These are phyloP conservation scores for Smutsia gigantea DNA, from an alignment of 2,797 vertebrate species.

Conservation along the genomic window DNA sequence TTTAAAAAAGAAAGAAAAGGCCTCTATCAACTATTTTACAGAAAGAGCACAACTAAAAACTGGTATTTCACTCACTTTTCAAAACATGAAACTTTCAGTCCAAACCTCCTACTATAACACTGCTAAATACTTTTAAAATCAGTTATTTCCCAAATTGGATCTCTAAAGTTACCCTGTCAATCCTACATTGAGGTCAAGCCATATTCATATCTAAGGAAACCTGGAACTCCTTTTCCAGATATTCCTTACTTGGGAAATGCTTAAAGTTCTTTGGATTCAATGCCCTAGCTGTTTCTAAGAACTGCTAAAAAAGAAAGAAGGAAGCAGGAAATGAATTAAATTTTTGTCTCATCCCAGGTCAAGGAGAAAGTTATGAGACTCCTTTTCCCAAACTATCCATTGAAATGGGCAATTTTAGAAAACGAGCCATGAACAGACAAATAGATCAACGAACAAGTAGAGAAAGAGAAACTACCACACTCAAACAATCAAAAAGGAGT, in stretches of 20 bases:
- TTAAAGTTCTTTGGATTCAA: conserved; percentile 41
- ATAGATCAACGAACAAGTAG: background rate
- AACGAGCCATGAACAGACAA: background rate
- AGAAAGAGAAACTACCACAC: background rate
- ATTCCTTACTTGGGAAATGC: background rate
- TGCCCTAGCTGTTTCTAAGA: background rate
- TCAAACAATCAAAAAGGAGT: conserved; percentile 11
- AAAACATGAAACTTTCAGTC: conserved; percentile 25
- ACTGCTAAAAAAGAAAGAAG: conserved; percentile 41
- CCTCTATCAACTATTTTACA: background rate
- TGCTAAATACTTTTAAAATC: conserved; percentile 31
- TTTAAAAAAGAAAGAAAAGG: background rate
- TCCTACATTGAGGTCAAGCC: background rate
- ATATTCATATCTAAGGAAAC: background rate
- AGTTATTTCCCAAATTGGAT: background rate
- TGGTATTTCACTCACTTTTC: conserved; percentile 3
- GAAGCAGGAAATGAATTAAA: background rate
- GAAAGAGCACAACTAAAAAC: conserved; percentile 18
- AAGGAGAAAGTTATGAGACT: background rate
- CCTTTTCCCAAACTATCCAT: conserved; percentile 37
- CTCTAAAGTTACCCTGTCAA: background rate
- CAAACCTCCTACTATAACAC: background rate
- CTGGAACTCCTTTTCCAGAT: conserved; percentile 20
- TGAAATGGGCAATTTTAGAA: conserved; percentile 17
- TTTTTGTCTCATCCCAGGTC: background rate